A percentile compares a stretch with the other conserved stretches of the same genome.
Evolutionary conservation across 1,140 invertebrate genomes (phyloP).

Genomic region (Apocrypta bakeri): DNA sequence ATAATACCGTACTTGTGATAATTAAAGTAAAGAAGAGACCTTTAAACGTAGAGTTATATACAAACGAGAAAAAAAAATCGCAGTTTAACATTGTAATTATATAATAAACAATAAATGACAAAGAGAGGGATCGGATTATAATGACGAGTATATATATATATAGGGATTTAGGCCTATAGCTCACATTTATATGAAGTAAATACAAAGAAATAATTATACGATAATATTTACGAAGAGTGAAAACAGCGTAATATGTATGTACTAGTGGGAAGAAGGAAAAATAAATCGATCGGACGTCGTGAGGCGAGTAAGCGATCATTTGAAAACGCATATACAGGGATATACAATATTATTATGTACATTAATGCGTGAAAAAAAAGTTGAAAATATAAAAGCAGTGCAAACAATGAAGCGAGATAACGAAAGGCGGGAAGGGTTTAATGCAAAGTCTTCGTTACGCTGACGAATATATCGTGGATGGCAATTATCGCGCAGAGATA

Average conservation of each 20-base stretch:
- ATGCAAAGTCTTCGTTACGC: constrained; percentile 11
- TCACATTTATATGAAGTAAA: constrained; percentile 40
- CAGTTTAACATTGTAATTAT: constrained; percentile 27
- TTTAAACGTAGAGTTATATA: constrained; percentile 46
- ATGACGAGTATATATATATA: constrained; percentile 24
- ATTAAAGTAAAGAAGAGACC: constrained; percentile 52
- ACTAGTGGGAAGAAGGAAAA: background rate
- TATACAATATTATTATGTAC: constrained; percentile 36
- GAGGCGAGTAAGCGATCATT: background rate
- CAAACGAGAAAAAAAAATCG: constrained; percentile 32
- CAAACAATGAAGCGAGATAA: background rate
- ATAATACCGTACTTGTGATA: constrained; percentile 64
- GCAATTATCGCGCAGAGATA: constrained; percentile 29
- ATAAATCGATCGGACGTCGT: constrained; percentile 2
- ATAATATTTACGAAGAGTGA: background rate
- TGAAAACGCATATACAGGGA: constrained; percentile 30
- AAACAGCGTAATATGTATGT: constrained; percentile 29
- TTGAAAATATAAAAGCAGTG: background rate
- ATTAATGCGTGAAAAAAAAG: constrained; percentile 3
- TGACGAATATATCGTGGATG: constrained; percentile 12
- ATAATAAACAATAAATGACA: constrained; percentile 29
- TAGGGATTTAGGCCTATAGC: constrained; percentile 19
- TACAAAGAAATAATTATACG: background rate
- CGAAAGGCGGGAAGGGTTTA: background rate
- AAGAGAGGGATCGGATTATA: constrained; percentile 1